phyloP scores from a whole-genome alignment of 1,140 invertebrate genomes.

The Monochamus saltuarius region DNA sequence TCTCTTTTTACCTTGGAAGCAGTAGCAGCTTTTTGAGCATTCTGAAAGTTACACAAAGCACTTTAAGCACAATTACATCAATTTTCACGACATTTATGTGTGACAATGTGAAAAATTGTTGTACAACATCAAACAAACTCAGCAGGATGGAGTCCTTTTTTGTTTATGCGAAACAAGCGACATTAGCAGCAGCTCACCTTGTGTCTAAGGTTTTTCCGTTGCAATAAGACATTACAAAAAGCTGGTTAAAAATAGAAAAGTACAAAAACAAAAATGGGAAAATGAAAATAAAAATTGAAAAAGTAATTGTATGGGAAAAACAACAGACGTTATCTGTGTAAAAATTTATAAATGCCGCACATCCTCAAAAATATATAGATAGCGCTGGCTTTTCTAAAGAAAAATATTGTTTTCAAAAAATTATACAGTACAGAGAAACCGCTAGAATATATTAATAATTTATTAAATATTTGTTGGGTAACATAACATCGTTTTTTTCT shows the following conservation, averaged over 20 bases:
- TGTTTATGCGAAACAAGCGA: too few species aligned
- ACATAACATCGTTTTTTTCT: too few species aligned
- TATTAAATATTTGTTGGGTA: too few species aligned
- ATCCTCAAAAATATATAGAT: too few species aligned
- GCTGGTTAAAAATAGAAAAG: neutral
- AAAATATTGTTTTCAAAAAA: too few species aligned
- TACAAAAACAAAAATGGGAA: too few species aligned
- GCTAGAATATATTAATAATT: too few species aligned
- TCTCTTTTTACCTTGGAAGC: constrained; percentile 21
- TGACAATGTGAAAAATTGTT: constrained; percentile 1
- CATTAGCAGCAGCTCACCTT: constrained; percentile 12
- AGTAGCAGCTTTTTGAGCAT: constrained; percentile 26
- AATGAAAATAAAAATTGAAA: constrained; percentile 2
- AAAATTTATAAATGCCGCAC: too few species aligned
- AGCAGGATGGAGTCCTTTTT: neutral
- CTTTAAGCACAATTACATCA: constrained; percentile 20
- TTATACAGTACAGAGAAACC: too few species aligned
- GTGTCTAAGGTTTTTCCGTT: constrained; percentile 18
- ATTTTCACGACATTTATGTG: neutral
- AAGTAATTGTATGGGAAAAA: constrained; percentile 3
- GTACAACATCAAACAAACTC: constrained; percentile 8
- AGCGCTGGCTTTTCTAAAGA: too few species aligned
- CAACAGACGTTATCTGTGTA: constrained; percentile 1
- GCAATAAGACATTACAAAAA: constrained; percentile 10
- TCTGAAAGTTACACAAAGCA: constrained; percentile 34